These are phyloP conservation scores for Cygnus olor DNA, from an alignment of 2,797 vertebrate genomes.

Conservation along the genomic window DNA sequence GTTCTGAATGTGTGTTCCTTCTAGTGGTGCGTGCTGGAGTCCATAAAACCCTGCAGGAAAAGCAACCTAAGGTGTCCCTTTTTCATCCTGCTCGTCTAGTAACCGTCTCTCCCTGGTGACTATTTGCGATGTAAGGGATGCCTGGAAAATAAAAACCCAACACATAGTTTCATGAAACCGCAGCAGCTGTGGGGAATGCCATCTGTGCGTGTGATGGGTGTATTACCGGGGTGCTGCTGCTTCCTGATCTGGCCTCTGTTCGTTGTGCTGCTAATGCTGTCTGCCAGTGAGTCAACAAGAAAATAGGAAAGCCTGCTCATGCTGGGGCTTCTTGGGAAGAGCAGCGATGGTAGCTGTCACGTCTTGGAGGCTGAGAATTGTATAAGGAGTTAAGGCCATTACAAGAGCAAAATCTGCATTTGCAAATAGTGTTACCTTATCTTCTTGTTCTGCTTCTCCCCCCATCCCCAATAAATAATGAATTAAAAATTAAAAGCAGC, in stretches of 20 bases:
- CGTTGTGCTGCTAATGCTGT: not conserved
- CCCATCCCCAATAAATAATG: fast-evolving
- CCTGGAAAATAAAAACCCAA: not conserved
- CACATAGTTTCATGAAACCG: not conserved
- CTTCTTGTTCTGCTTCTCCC: not conserved
- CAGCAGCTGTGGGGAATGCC: not conserved
- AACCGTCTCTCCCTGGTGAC: not conserved
- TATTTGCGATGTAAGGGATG: not conserved
- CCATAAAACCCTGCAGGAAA: not conserved
- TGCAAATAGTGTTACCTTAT: not conserved
- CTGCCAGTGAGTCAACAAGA: not conserved
- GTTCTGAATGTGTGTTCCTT: not conserved
- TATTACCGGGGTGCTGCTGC: not conserved
- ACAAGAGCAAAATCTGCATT: not conserved
- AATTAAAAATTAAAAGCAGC: not conserved
- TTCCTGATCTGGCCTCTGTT: not conserved
- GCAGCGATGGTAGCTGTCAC: fast-evolving
- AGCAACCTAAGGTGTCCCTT: not conserved
- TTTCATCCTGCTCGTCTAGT: not conserved
- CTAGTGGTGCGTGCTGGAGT: not conserved
- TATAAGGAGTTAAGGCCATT: not conserved
- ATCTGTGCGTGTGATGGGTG: not conserved
- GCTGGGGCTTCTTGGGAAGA: not conserved
- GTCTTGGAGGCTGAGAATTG: not conserved
- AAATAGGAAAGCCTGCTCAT: not conserved